Evolutionary conservation across 2,797 vertebrate genomes (phyloP).

Genomic region (Nyctalus aviator): DNA sequence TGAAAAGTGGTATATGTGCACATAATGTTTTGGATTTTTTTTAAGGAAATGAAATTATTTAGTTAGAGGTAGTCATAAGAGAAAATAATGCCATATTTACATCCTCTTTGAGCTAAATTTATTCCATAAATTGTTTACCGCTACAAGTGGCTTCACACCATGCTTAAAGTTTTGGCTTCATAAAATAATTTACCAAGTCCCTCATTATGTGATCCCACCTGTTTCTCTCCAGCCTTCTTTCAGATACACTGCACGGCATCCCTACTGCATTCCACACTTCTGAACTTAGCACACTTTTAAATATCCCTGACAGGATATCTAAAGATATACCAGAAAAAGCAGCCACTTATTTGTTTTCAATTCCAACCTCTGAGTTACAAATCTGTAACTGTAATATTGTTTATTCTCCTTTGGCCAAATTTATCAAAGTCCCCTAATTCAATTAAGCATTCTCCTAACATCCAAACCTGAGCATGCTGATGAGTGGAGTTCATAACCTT

Average conservation of each 20-base stretch:
- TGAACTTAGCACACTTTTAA: neutral
- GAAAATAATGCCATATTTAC: neutral
- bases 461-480: conserved; percentile 13
- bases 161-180: neutral
- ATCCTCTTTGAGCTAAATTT: neutral
- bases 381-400: neutral
- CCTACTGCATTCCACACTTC: neutral
- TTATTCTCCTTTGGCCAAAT: neutral
- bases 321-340: neutral
- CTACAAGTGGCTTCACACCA: neutral
- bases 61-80: neutral
- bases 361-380: neutral
- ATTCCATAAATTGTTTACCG: neutral
- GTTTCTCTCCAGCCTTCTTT: neutral
- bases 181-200: neutral
- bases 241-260: too few relatives aligned
- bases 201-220: neutral
- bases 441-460: neutral
- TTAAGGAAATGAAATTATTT: neutral
- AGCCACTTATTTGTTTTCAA: neutral
- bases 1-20: neutral
- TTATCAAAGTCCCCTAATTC: neutral
- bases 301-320: neutral
- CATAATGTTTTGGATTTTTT: neutral
- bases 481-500: neutral